phyloP scores from a whole-genome alignment of 2,797 vertebrate species.

The Anguilla pacifica region DNA sequence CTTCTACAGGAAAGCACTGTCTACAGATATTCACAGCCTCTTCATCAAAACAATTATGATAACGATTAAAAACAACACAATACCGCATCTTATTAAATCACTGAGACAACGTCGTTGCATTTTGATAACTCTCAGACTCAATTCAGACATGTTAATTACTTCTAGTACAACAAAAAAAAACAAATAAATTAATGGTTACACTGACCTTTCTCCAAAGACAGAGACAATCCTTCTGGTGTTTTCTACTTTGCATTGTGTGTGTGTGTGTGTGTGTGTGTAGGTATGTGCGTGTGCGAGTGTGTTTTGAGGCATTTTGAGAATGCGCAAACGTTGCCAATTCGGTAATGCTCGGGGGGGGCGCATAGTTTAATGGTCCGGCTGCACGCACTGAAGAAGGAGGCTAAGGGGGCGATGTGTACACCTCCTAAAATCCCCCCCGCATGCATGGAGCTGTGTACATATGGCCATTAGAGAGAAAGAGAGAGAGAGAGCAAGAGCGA shows the following conservation, averaged over 20 bases:
- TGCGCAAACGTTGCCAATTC: slow-evolving; percentile 58
- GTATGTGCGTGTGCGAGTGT: no score
- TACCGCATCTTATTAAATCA: neutral
- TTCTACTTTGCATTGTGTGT: slow-evolving; percentile 47
- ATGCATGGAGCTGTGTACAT: slow-evolving; percentile 73
- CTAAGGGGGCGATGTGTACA: slow-evolving; percentile 76
- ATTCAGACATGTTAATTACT: slow-evolving; percentile 37
- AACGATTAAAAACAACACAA: neutral
- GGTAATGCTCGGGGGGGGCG: slow-evolving; percentile 51
- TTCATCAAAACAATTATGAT: slow-evolving; percentile 7
- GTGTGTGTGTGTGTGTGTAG: neutral
- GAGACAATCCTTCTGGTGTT: slow-evolving; percentile 66
- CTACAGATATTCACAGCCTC: slow-evolving; percentile 7
- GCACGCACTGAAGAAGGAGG: slow-evolving; percentile 64
- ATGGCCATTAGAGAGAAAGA: slow-evolving; percentile 62
- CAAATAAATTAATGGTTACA: slow-evolving; percentile 61
- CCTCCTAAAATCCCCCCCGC: slow-evolving; percentile 69
- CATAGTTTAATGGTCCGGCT: slow-evolving; percentile 59
- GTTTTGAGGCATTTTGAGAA: slow-evolving; percentile 47
- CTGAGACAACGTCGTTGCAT: slow-evolving; percentile 42
- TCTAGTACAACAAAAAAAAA: slow-evolving; percentile 37
- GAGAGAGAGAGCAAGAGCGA: slow-evolving; percentile 46
- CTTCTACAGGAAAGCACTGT: slow-evolving; percentile 2
- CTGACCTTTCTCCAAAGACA: slow-evolving; percentile 74
- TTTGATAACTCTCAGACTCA: neutral